Base-by-base conservation (phyloP, 2,888 invertebrate species). In the Poecilobothrus nobilitatus region DNA sequence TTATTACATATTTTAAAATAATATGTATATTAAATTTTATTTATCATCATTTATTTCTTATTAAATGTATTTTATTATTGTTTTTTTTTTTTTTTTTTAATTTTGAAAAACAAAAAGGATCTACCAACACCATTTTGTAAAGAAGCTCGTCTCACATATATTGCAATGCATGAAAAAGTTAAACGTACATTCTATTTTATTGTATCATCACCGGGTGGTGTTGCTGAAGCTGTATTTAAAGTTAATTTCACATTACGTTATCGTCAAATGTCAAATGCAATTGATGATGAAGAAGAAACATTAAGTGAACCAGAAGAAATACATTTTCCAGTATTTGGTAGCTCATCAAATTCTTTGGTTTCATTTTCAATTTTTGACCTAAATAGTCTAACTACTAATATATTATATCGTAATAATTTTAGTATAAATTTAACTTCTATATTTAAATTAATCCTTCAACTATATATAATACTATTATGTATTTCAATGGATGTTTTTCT, bases 81-180 rank as follows among this genome's bases (percentile, higher is more conserved):
- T 37, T 8, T 34, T 34, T 34, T 34, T 8, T 68, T 70, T 66
- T 53, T 65, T 44, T 68, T 41, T 67, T 63, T 4, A 67, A 33
- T 66, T n/a, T n/a, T n/a, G n/a, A n/a, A 27, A 27, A 27, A 27
- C 27, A 27, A 4, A 2, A 67, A 82, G 82, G 82, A 82, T 72
- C 75, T 82, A 15, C 82, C 82, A 27, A 81, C 80, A 65, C 82
- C 82, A 10, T 82, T 79, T 72, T 82, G 82, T 73, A 82, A 82
- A 73, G 82, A 82, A 75, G 82, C 82, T 37, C 80, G 82, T 3
- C 76, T 82, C 61, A 82, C 82, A 18, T 82, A 82, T 73, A 81
- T 82, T 66, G 81, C 81, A 75, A 82, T 82, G 82, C 82, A 82
- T 70, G 82, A 82, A 70, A 76, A 81, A 21, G 82, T 82, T 63